These are phyloP conservation scores for Matsumurasca onukii DNA, from an alignment of 1,140 invertebrate genomes.

Conservation along the genomic window DNA sequence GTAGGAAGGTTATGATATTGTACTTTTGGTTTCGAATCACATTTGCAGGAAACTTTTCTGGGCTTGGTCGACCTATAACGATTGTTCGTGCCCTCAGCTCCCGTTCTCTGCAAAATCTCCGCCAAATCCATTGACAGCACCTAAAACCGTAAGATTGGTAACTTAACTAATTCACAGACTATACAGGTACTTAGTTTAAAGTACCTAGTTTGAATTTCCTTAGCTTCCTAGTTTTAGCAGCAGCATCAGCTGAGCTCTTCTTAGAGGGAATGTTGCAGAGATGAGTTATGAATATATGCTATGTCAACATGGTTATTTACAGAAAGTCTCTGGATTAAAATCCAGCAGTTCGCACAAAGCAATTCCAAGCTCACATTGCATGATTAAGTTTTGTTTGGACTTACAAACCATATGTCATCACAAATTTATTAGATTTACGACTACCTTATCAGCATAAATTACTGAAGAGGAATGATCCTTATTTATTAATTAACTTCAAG, in stretches of 20 bases:
- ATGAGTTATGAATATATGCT: too few species aligned
- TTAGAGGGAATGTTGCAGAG: slow-evolving; percentile 31
- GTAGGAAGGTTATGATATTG: slow-evolving; percentile 96
- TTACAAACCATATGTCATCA: too few species aligned
- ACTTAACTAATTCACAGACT: neutral
- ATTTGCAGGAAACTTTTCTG: slow-evolving; percentile 88
- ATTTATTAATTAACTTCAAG: too few species aligned
- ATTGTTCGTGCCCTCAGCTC: slow-evolving; percentile 66
- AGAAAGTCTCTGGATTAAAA: too few species aligned
- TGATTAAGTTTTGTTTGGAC: too few species aligned
- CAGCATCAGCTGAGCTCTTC: slow-evolving; percentile 9
- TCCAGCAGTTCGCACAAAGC: too few species aligned
- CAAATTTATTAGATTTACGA: too few species aligned
- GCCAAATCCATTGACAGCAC: slow-evolving; percentile 64
- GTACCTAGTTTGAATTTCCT: slow-evolving; percentile 9
- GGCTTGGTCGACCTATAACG: slow-evolving; percentile 60
- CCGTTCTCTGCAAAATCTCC: slow-evolving; percentile 64
- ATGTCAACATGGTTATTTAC: too few species aligned
- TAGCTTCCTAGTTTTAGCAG: slow-evolving; percentile 32
- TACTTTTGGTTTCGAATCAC: slow-evolving; percentile 99
- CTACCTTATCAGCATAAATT: too few species aligned
- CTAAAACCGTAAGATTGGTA: slow-evolving; percentile 52
- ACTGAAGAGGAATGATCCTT: too few species aligned
- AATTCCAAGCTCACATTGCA: too few species aligned
- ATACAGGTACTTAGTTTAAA: slow-evolving; percentile 27